Evolutionary conservation across 2,113 vertebrate genomes (phyloP).

Genomic region (Melanotaenia duboulayi): DNA sequence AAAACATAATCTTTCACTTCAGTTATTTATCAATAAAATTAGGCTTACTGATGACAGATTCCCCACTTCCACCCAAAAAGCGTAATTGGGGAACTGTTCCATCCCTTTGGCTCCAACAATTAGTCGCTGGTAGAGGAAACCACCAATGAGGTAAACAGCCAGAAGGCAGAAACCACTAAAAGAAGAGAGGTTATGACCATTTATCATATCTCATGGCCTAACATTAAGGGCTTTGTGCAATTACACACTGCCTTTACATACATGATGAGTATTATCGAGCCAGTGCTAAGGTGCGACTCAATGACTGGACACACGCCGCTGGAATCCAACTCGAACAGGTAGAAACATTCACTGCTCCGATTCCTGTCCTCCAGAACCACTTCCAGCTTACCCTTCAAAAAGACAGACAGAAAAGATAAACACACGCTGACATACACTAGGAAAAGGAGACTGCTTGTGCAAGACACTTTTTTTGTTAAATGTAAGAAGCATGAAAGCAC

Average conservation of each 20-base stretch:
- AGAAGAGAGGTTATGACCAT: conserved; percentile 17
- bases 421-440: neutral
- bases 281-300: conserved; percentile 86
- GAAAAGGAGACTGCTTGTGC: neutral
- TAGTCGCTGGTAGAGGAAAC: conserved; percentile 94
- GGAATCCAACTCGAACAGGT: conserved; percentile 94
- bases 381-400: conserved; percentile 81
- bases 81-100: conserved; percentile 94
- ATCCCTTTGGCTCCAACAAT: conserved; percentile 95
- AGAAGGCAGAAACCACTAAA: conserved; percentile 85
- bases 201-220: neutral
- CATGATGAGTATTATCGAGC: conserved; percentile 93
- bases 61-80: conserved; percentile 95
- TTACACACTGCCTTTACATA: conserved; percentile 76
- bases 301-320: conserved; percentile 86
- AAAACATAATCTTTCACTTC: neutral
- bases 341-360: conserved; percentile 87
- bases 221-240: neutral
- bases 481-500: neutral
- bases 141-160: conserved; percentile 90
- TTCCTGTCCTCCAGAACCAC: conserved; percentile 86
- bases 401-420: conserved; percentile 24
- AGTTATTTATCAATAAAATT: neutral
- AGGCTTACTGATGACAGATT: conserved; percentile 93
- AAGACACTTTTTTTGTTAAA: neutral